Conservation (phyloP, 2,113 vertebrate species). For the Scophthalmus maximus region DNA sequence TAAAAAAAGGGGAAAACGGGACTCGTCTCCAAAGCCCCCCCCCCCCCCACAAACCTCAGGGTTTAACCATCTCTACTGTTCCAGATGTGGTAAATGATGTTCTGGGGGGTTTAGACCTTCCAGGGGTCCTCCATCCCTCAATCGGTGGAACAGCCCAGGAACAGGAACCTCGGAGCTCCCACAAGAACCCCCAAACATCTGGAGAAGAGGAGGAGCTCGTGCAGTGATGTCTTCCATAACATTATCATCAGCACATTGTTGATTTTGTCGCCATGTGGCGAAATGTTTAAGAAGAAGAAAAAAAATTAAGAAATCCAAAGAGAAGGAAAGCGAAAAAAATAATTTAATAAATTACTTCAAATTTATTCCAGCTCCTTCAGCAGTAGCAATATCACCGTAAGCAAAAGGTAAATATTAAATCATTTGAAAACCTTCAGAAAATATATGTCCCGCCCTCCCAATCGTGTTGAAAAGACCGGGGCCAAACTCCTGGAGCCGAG, state of each 20-base stretch:
- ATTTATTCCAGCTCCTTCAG: constrained; percentile 74
- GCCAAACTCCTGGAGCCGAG: constrained; percentile 28
- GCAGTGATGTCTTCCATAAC: background rate
- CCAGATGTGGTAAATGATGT: too few species aligned
- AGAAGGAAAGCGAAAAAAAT: constrained; percentile 49
- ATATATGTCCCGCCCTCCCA: constrained; percentile 38
- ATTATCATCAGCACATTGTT: background rate
- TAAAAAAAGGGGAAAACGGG: too few species aligned
- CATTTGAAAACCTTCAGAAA: constrained; percentile 72
- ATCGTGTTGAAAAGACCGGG: constrained; percentile 22
- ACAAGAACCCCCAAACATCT: background rate
- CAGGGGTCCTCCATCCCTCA: too few species aligned
- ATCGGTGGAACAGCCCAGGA: too few species aligned
- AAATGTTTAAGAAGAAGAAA: background rate
- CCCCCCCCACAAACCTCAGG: too few species aligned
- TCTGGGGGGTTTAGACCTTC: too few species aligned
- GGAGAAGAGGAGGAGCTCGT: background rate
- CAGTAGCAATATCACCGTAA: constrained; percentile 53
- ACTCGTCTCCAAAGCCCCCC: too few species aligned
- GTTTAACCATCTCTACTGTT: too few species aligned
- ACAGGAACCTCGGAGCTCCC: too few species aligned
- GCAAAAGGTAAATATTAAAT: constrained; percentile 57
- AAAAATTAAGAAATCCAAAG: background rate
- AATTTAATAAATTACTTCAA: constrained; percentile 80
- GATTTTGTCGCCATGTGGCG: too few species aligned